These are phyloP conservation scores for Candidula unifasciata DNA, from an alignment of 2,888 invertebrate species.

Conservation along the genomic window DNA sequence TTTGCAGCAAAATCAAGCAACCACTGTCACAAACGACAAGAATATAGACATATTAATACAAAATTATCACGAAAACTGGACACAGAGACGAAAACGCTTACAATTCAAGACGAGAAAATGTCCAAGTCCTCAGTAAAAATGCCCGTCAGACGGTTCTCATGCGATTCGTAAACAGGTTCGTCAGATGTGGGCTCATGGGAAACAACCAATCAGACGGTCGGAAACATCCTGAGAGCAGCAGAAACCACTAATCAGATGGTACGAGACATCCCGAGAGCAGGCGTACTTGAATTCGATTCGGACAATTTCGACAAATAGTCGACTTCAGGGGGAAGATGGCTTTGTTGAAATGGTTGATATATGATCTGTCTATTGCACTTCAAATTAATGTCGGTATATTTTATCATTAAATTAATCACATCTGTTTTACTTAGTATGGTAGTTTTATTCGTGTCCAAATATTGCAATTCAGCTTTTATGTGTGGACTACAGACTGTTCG, in stretches of 20 bases:
- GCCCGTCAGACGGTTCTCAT: constrained; percentile 32
- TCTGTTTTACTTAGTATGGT: no score
- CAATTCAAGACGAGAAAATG: constrained; percentile 5
- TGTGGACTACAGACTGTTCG: no score
- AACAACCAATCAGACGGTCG: constrained; percentile 37
- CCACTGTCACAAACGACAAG: background rate
- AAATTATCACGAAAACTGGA: background rate
- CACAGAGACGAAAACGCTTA: constrained; percentile 3
- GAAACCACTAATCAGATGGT: no score
- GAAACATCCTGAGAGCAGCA: no score
- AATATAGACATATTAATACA: background rate
- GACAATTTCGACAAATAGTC: background rate
- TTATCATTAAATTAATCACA: no score
- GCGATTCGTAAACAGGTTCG: constrained; percentile 29
- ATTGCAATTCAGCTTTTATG: no score
- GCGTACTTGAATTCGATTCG: background rate
- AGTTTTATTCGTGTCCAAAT: no score
- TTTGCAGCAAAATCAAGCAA: background rate
- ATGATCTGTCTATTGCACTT: background rate
- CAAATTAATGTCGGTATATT: no score
- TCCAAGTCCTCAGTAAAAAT: constrained; percentile 14
- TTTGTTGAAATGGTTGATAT: background rate
- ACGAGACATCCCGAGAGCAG: background rate
- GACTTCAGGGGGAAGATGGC: background rate
- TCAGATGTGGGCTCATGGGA: constrained; percentile 50